Evolutionary conservation across 2,797 vertebrate genomes (phyloP).

Genomic region (Gadopsis marmoratus): DNA sequence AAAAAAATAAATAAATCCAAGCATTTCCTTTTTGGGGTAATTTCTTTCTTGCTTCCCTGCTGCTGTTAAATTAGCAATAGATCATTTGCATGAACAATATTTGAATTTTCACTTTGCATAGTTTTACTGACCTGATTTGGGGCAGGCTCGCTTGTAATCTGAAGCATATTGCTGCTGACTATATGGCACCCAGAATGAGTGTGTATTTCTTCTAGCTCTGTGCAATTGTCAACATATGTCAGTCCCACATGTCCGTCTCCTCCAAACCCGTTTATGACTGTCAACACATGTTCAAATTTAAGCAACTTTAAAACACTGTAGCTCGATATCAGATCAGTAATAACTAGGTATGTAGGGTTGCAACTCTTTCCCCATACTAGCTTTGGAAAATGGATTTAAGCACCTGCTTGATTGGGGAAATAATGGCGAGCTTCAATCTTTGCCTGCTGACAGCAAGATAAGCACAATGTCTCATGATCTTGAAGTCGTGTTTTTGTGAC

Average conservation of each 20-base stretch:
- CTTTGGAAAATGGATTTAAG: neutral
- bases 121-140: constrained; percentile 19
- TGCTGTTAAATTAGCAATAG: constrained; percentile 3
- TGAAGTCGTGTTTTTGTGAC: neutral
- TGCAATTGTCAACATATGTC: constrained; percentile 23
- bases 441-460: neutral
- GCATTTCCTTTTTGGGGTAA: neutral
- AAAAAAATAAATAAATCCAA: neutral
- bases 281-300: neutral
- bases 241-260: neutral
- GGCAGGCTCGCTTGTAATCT: neutral
- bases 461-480: neutral
- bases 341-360: too few relatives aligned
- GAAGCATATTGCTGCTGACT: neutral
- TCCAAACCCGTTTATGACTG: constrained; percentile 12
- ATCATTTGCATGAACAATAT: constrained; percentile 17
- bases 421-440: neutral
- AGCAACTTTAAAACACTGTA: neutral
- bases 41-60: neutral
- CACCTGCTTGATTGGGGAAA: constrained; percentile 8
- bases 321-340: neutral
- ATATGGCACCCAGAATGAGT: neutral
- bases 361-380: neutral
- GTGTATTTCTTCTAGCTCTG: neutral
- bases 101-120: constrained; percentile 11